Conservation (phyloP, 1,140 invertebrate species). For the Drosophila cardini region DNA sequence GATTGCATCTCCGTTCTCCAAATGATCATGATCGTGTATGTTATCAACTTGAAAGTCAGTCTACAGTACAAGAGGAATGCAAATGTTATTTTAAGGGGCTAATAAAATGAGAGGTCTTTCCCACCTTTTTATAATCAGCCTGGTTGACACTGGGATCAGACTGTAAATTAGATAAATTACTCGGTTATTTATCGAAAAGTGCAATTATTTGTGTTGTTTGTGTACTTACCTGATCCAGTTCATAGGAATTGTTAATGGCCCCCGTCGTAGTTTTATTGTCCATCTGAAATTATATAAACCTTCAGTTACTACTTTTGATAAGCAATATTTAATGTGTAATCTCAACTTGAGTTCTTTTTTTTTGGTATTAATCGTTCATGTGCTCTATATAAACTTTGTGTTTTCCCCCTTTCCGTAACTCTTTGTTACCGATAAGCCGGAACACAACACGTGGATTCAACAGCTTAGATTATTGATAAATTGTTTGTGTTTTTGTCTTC, state of each 20-base stretch:
- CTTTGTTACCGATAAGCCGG: conserved; percentile 9
- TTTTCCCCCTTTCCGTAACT: no score
- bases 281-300: conserved; percentile 59
- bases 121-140: conserved; percentile 32
- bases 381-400: neutral
- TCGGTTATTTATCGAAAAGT: neutral
- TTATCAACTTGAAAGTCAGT: conserved; percentile 48
- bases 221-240: conserved; percentile 63
- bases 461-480: neutral
- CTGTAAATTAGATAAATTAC: conserved; percentile 1
- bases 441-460: conserved; percentile 25
- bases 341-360: neutral
- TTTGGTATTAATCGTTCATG: neutral
- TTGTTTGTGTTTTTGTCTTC: neutral
- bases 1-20: neutral
- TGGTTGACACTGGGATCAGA: conserved; percentile 3
- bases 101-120: neutral
- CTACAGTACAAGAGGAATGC: conserved; percentile 1
- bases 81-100: neutral
- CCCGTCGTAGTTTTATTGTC: conserved; percentile 39
- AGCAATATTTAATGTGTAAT: conserved; percentile 9
- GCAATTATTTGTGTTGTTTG: neutral
- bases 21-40: neutral
- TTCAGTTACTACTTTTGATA: conserved; percentile 16
- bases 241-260: conserved; percentile 55